These are phyloP conservation scores for Tinamus guttatus DNA, from an alignment of 2,113 vertebrate genomes.

Conservation along the genomic window DNA sequence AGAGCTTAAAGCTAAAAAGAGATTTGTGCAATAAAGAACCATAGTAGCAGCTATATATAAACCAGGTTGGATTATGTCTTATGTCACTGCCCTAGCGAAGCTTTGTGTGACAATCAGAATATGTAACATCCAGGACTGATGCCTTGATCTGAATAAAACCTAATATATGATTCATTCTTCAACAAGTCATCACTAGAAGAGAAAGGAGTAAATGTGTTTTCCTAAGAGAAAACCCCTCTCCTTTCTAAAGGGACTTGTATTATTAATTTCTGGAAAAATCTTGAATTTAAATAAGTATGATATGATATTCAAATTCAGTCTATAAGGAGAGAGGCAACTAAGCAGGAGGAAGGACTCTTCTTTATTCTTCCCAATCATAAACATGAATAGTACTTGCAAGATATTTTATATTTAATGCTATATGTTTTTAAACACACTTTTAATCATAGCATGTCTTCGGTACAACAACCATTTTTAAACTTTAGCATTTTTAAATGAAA, in stretches of 20 bases:
- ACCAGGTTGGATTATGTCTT: not conserved
- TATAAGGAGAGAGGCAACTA: not conserved
- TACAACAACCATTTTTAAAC: not conserved
- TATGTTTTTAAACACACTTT: not conserved
- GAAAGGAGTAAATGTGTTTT: not conserved
- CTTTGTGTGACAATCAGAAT: not conserved
- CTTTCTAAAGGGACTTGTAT: not conserved
- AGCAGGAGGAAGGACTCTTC: not conserved
- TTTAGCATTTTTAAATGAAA: not conserved
- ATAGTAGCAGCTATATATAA: not conserved
- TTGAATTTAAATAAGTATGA: not conserved
- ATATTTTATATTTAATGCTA: not conserved
- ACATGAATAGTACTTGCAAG: not conserved
- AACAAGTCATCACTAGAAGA: not conserved
- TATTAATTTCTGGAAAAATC: not conserved
- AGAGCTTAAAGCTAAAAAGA: not conserved
- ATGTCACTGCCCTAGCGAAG: not conserved
- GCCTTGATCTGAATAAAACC: not conserved
- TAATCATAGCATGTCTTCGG: not conserved
- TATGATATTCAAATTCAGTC: not conserved
- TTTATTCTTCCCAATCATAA: not conserved
- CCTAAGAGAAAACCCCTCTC: not conserved
- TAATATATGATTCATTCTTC: not conserved
- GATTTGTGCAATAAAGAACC: not conserved
- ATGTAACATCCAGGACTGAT: not conserved